Evolutionary conservation across 2,113 vertebrate species (phyloP), one percentile per base, ranked within the genome.

Genomic region (Lophochroa leadbeateri): DNA sequence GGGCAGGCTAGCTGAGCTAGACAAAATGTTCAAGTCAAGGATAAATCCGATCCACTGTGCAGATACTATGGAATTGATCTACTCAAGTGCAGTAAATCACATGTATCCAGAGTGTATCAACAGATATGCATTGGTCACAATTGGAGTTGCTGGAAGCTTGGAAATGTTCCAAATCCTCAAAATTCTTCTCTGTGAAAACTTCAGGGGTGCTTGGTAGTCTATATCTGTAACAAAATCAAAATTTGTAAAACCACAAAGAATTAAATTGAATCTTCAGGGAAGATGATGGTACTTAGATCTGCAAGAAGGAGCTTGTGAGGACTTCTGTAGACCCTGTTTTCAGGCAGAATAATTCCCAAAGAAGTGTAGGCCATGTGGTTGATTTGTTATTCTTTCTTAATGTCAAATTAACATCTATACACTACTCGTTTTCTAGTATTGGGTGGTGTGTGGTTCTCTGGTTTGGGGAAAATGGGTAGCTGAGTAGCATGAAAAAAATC

Each of bases 311-410:
- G 20, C 8, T 71, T 83, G 17, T 72, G 37, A 76, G 8, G 13
- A 41, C 24, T 70, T 67, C 17, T 52, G 4, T 24, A 67, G 41
- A 83, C 17, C 3, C 6, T 55, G 39, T 2, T 50, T 71, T 84
- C 17, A 35, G 27, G 37, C 7, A 57, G 57, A 68, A 21, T 86
- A 82, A 55, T 72, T 49, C 31, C 21, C 4, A 9, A 49, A 61
- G 43, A 75, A 69, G 5, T 23, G 4, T 17, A 28, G 28, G 43
- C 13, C 4, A 0, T 47, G 17, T 9, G 24, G 11, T 57, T 0
- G 0, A 1, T 25, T 46, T 80, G 67, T 82, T 60, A 33, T 7
- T 86, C 17, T 80, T 82, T 67, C 50, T 87, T n/a, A 88, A 84
- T n/a, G 71, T 86, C 86, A 90, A 88, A 49, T 80, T 58, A 60